A percentile compares a stretch with the other conserved stretches of the same genome.
These are phyloP conservation scores for Rhynchonema sp. DNA, from an alignment of 2,888 invertebrate species.

Conservation along the genomic window DNA sequence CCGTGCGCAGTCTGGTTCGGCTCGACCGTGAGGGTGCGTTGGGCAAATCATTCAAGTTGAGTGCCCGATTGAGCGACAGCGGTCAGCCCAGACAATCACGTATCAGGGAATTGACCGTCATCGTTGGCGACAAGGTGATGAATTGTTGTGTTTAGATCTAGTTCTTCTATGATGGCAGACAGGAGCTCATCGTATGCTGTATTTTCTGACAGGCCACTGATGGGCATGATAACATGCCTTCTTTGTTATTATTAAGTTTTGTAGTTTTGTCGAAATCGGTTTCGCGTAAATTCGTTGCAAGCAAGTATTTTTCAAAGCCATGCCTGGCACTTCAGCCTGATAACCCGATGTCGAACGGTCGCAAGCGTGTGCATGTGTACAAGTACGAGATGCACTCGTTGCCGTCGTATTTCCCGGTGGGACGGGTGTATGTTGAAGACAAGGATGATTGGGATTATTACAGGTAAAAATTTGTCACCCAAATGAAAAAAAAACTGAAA, in stretches of 20 bases:
- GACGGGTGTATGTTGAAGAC: slow-evolving; percentile 87
- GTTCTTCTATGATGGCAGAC: no score
- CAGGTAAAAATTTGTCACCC: no score
- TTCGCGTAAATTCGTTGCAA: no score
- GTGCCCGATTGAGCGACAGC: slow-evolving; percentile 88
- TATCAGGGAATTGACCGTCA: slow-evolving; percentile 39
- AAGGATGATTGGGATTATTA: slow-evolving; percentile 98
- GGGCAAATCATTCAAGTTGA: slow-evolving; percentile 72
- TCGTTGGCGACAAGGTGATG: slow-evolving; percentile 71
- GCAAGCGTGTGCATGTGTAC: slow-evolving; percentile 56
- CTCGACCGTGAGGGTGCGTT: slow-evolving; percentile 81
- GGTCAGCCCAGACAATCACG: slow-evolving; percentile 49
- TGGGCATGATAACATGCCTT: no score
- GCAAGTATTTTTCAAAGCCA: background rate
- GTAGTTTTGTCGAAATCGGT: no score
- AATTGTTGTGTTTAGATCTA: slow-evolving; percentile 50
- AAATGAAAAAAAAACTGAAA: no score
- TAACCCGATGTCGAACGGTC: slow-evolving; percentile 94
- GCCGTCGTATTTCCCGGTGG: slow-evolving; percentile 43
- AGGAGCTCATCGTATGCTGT: no score
- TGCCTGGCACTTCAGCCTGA: slow-evolving; percentile 35
- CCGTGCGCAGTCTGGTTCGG: background rate
- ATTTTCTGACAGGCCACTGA: no score
- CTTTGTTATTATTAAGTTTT: no score
- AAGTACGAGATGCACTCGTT: slow-evolving; percentile 69